These are phyloP conservation scores for Lepidurus couesii DNA, from an alignment of 1,140 invertebrate genomes.

Conservation along the genomic window DNA sequence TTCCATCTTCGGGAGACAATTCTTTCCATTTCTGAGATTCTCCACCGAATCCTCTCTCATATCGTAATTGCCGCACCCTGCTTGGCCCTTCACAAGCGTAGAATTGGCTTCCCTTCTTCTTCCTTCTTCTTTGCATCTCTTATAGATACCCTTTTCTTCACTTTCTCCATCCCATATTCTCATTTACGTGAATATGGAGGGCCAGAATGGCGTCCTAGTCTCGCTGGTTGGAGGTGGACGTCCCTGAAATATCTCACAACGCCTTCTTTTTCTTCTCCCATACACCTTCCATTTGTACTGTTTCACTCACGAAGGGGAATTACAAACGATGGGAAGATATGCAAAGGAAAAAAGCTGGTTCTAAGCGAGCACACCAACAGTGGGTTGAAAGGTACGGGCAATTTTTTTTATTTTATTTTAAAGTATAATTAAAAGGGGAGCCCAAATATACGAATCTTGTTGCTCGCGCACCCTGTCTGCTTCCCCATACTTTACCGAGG, in stretches of 20 bases:
- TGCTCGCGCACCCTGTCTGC: constrained; percentile 1
- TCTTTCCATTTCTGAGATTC: too few species aligned
- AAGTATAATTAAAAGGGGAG: not conserved
- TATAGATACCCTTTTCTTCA: not conserved
- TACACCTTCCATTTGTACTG: not conserved
- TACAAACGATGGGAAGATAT: not conserved
- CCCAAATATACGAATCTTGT: not conserved
- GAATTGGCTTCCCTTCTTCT: not conserved
- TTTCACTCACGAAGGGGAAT: not conserved
- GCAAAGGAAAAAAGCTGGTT: not conserved
- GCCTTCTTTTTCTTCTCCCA: not conserved
- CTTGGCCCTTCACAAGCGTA: not conserved
- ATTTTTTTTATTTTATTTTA: too few species aligned
- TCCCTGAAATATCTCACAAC: not conserved
- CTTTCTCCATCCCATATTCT: not conserved
- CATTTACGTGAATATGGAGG: not conserved
- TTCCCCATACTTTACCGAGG: constrained; percentile 17
- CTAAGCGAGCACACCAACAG: not conserved
- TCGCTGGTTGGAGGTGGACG: constrained; percentile 1
- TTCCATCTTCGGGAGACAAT: too few species aligned
- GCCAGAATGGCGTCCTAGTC: not conserved
- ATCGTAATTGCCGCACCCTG: not conserved
- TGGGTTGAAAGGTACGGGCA: too few species aligned
- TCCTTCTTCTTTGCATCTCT: not conserved
- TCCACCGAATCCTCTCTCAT: too few species aligned